Conservation (phyloP, 2,113 vertebrate genomes). For the Rhinopithecus roxellana region DNA sequence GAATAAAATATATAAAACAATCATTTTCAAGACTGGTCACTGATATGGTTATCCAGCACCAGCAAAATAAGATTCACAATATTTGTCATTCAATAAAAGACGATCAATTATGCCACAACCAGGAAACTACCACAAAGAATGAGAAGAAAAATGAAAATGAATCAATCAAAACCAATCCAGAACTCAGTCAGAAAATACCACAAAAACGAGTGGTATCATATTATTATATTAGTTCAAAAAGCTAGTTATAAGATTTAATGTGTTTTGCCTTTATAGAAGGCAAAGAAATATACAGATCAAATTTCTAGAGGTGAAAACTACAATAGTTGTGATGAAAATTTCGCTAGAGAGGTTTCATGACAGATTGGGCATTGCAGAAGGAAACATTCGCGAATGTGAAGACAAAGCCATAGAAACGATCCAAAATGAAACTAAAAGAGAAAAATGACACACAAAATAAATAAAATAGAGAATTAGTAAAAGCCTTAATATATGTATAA, state of each 20-base stretch:
- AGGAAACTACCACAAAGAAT: background rate
- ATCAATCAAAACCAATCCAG: background rate
- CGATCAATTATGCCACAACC: background rate
- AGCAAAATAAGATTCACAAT: background rate
- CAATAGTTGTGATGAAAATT: background rate
- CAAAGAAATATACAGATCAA: background rate
- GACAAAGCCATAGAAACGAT: background rate
- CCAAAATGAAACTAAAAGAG: background rate
- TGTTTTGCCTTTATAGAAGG: background rate
- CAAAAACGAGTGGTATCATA: background rate
- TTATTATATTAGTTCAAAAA: background rate
- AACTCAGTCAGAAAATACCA: background rate
- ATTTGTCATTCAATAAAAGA: background rate
- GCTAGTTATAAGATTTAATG: background rate
- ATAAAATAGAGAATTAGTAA: background rate
- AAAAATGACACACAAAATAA: background rate
- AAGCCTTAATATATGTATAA: background rate
- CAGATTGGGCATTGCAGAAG: background rate
- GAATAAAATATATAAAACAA: background rate
- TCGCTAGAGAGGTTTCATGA: background rate
- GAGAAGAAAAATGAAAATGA: background rate
- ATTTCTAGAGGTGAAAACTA: background rate
- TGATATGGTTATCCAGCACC: background rate
- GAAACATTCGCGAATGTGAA: background rate
- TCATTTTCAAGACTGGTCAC: background rate